These are phyloP conservation scores for Diploptera punctata DNA, from an alignment of 2,888 invertebrate species.

Conservation along the genomic window DNA sequence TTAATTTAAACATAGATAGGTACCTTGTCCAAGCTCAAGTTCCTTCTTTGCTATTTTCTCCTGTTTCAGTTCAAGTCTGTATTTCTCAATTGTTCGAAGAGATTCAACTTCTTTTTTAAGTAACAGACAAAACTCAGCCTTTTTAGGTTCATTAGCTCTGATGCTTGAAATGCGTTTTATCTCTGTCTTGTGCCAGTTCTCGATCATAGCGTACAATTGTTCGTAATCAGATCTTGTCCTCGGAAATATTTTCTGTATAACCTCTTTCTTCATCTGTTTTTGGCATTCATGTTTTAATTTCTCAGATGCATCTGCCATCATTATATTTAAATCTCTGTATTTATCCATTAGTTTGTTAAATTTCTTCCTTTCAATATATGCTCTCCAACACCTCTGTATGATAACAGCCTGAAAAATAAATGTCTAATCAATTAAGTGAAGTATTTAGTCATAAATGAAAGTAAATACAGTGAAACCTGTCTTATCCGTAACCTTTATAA, in stretches of 20 bases:
- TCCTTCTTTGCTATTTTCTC: constrained; percentile 46
- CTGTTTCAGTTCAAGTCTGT: constrained; percentile 56
- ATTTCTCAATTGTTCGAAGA: constrained; percentile 71
- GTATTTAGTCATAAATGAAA: too few species aligned
- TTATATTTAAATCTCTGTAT: not conserved
- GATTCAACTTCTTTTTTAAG: constrained; percentile 77
- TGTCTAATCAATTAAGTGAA: too few species aligned
- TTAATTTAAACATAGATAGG: too few species aligned
- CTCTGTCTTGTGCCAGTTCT: constrained; percentile 71
- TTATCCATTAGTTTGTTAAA: not conserved
- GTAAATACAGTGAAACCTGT: too few species aligned
- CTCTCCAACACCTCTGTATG: constrained; percentile 13
- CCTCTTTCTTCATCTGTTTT: not conserved
- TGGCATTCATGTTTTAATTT: not conserved
- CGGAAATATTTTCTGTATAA: constrained; percentile 19
- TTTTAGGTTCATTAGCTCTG: constrained; percentile 71
- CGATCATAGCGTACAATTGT: constrained; percentile 72
- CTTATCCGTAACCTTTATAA: too few species aligned
- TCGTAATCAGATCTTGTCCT: constrained; percentile 74
- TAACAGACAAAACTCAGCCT: constrained; percentile 72
- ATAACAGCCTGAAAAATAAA: constrained; percentile 2
- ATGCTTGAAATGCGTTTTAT: constrained; percentile 66
- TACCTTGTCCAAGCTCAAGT: constrained; percentile 53
- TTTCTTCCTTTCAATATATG: not conserved
- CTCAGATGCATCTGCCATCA: not conserved